Evolutionary conservation across 2,113 vertebrate genomes (phyloP).

Genomic region (Campylorhamphus procurvoides): DNA sequence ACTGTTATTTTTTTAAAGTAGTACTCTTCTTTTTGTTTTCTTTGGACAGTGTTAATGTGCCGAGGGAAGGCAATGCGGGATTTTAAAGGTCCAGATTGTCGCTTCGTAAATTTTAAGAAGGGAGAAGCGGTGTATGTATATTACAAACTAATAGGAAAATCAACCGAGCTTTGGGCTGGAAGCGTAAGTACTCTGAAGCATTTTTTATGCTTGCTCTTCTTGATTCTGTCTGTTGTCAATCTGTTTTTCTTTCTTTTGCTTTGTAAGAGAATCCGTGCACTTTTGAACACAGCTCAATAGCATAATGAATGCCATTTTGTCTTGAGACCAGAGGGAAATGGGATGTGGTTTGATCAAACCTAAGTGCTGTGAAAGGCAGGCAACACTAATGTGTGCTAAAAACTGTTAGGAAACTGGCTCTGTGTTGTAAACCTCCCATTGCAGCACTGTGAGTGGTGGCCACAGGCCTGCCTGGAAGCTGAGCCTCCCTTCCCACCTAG

Average conservation of each 20-base stretch:
- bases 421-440: not conserved
- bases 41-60: constrained; percentile 87
- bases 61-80: constrained; percentile 87
- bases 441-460: not conserved
- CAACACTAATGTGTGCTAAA: not conserved
- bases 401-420: not conserved
- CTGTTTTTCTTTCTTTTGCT: not conserved
- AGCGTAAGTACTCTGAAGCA: constrained; percentile 83
- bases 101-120: constrained; percentile 91
- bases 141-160: constrained; percentile 88
- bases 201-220: not conserved
- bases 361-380: not conserved
- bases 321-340: not conserved
- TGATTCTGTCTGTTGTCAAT: not conserved
- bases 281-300: not conserved
- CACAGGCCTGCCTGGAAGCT: not conserved
- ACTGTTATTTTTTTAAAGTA: not conserved
- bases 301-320: not conserved
- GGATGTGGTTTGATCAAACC: not conserved
- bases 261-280: not conserved
- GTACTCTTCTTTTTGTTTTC: not conserved
- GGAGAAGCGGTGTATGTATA: constrained; percentile 92
- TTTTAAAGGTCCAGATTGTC: constrained; percentile 92
- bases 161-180: constrained; percentile 90
- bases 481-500: not conserved